A percentile compares a stretch with the other conserved stretches of the same genome.
phyloP scores from a whole-genome alignment of 2,113 vertebrate genomes.

The Daboia siamensis region DNA sequence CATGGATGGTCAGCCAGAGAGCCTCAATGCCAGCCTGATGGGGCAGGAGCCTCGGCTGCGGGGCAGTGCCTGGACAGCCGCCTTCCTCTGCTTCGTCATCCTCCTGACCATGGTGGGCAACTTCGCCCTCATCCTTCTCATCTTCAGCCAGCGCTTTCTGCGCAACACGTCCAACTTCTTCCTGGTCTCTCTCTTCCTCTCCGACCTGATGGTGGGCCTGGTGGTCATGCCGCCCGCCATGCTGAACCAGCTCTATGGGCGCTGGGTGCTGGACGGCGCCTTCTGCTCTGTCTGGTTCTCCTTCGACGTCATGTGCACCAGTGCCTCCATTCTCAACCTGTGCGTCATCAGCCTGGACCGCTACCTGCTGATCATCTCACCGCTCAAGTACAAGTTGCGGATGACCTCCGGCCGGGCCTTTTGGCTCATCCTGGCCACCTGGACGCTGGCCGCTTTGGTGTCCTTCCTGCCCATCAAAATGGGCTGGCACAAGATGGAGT shows the following conservation, averaged over 20 bases:
- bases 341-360: conserved; percentile 95
- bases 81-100: conserved; percentile 86
- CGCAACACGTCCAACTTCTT: conserved; percentile 96
- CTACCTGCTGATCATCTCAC: conserved; percentile 94
- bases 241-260: conserved; percentile 89
- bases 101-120: conserved; percentile 84
- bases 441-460: conserved; percentile 85
- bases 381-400: conserved; percentile 90
- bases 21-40: conserved; percentile 38
- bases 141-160: conserved; percentile 86
- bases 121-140: conserved; percentile 84
- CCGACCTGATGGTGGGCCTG: conserved; percentile 94
- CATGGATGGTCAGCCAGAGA: conserved; percentile 41
- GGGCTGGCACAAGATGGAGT: conserved; percentile 88
- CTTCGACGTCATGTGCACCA: conserved; percentile 98
- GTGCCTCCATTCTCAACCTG: conserved; percentile 96
- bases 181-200: conserved; percentile 93
- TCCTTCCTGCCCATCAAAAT: conserved; percentile 93
- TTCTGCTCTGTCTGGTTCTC: conserved; percentile 93
- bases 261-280: conserved; percentile 83
- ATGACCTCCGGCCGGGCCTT: conserved; percentile 88
- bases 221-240: conserved; percentile 98
- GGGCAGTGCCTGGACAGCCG: conserved; percentile 79
- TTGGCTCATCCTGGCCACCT: conserved; percentile 83
- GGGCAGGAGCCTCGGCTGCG: conserved; percentile 44